Base-by-base conservation (phyloP, 2,888 invertebrate genomes). In the Cenopis cana region DNA sequence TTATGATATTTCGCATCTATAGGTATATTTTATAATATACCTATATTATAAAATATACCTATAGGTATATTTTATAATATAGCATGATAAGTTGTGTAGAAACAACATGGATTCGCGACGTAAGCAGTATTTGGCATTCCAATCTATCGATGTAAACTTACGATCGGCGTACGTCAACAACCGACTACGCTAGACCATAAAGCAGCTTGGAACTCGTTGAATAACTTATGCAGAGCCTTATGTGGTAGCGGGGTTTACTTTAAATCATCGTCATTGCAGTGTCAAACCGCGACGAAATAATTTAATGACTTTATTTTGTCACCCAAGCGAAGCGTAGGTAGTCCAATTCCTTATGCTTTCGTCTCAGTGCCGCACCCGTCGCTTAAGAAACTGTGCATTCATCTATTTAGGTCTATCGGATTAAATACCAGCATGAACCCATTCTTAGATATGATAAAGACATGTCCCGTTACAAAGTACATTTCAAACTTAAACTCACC, bases 401-500 rank as follows among this genome's bases (percentile, higher is more conserved):
- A 83, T 88, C 83, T 82, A 88, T 86, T 84, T 81, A 83, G 79
- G 83, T n/a, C n/a, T 82, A 79, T 81, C 80, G 79, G 79, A 87
- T 88, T 87, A 85, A 83, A 82, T 79, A 78, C 77, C 81, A 81
- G 82, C 82, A 84, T 81, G 78, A 78, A 77, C 72, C 81, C 77
- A 86, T 86, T 78, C 78, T 79, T 80, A n/a, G n/a, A n/a, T n/a
- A 82, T 76, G 74, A 74, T 69, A 74, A 70, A 76, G 78, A 81
- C 79, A 77, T 77, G 79, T 81, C 79, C 78, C 78, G 81, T 83
- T 82, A 80, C 75, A 77, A 77, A 78, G 79, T 79, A 79, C 73
- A 84, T 85, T 85, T 85, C 81, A 80, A n/a, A 88, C 83, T 84
- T 79, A 76, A 75, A 87, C 91, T 91, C 79, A 91, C 92, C 89